Base-by-base conservation (phyloP, 2,888 invertebrate genomes). In the Ochropacha duplaris region DNA sequence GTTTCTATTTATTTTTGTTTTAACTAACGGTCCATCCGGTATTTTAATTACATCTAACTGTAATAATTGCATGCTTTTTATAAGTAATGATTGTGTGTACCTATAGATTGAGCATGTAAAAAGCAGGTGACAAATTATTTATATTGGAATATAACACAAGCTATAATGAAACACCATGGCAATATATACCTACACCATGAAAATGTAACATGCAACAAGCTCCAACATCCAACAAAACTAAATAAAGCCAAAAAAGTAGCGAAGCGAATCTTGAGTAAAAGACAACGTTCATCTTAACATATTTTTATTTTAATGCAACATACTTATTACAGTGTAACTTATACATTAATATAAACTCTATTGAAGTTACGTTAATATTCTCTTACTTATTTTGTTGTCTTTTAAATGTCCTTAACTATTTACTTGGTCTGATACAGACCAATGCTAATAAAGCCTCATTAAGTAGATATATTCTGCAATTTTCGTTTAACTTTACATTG, bases 351-450 rank as follows among this genome's bases (percentile, higher is more conserved):
- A 16, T 34, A 44, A 19, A 44, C 44, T n/a, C 19, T n/a, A 44
- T 19, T 8, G 44, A 44, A 19, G 6, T 44, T 44, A 44, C 19
- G 2, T 31, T 31, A 31, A 31, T 31, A 31, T 12, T 12, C 12
- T 31, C 31, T 31, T 31, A 31, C 31, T 31, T 31, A 31, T 3
- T 52, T 31, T 31, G 31, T 22, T 3, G 11, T 52, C 28, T 50
- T 50, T 24, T 26, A 28, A 22, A 55, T 55, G 44, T 19, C 44
- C 54, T 44, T 50, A 64, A 59, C 60, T 63, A 50, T 65, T 66
- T 75, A 9, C 2, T 78, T 83, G 86, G 83, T 91, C 91, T 91
- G 91, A 91, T 91, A 88, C 91, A 92, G 91, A 91, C 84, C 89
- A 88, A 79, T 74, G 68, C 66, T 69, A 74, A 76, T 71, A 71